These are phyloP conservation scores for Brachionus koreanus DNA, from an alignment of 1,140 invertebrate species.

Conservation along the genomic window DNA sequence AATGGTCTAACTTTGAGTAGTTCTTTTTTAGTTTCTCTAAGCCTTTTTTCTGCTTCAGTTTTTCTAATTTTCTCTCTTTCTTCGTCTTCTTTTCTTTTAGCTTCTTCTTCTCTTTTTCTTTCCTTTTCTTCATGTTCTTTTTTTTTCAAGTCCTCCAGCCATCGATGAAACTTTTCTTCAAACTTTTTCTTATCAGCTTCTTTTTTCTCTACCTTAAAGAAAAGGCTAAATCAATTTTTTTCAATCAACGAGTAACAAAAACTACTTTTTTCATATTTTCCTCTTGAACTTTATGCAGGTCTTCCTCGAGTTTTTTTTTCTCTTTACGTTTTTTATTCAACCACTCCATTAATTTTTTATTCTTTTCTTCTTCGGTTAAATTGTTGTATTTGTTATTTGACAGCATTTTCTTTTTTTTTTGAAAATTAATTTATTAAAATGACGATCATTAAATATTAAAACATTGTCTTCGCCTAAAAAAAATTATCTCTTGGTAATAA, in stretches of 20 bases:
- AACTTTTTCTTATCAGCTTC: not conserved
- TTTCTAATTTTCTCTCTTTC: not conserved
- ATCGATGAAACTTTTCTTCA: slow-evolving; percentile 30
- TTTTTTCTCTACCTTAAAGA: slow-evolving; percentile 5
- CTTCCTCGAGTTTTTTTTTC: not conserved
- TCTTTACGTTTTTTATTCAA: slow-evolving; percentile 1
- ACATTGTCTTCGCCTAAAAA: too few relatives aligned
- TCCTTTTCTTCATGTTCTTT: slow-evolving; percentile 10
- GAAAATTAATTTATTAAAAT: too few relatives aligned
- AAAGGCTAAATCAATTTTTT: not conserved
- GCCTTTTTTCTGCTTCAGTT: not conserved
- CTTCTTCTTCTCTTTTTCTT: not conserved
- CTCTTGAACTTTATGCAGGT: not conserved
- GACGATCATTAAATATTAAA: too few relatives aligned
- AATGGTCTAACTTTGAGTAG: not conserved
- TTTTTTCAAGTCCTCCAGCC: slow-evolving; percentile 2
- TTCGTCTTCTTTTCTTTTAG: not conserved
- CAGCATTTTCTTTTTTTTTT: slow-evolving; percentile 24
- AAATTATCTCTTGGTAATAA: too few relatives aligned
- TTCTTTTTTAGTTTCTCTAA: slow-evolving; percentile 30
- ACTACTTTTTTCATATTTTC: not conserved
- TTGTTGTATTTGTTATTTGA: not conserved
- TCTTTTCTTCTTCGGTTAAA: slow-evolving; percentile 16
- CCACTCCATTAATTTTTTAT: slow-evolving; percentile 34
- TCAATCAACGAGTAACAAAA: not conserved